Evolutionary conservation across 2,113 vertebrate species (phyloP), one percentile per base, ranked within the genome.

Genomic region (Hemicordylus capensis): DNA sequence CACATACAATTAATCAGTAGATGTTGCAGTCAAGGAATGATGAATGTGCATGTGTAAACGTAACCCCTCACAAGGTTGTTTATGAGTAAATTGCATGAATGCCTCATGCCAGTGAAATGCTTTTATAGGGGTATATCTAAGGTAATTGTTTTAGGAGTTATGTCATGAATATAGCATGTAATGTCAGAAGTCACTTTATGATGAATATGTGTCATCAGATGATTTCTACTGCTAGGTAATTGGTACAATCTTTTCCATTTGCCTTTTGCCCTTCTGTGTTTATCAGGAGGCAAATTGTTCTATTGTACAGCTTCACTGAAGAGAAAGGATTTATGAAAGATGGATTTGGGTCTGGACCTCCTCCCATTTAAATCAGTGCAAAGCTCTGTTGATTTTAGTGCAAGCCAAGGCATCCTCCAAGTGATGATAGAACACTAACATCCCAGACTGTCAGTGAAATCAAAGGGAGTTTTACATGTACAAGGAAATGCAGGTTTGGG

Each of bases 401-500:
- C 1, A 48, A 84, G 51, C 48, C 79, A 42, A 54, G 19, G n/a
- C 77, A 54, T 1, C 0, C 59, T 80, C 87, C 75, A 66, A 92
- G 86, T 81, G 79, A 87, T 85, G 90, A 92, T 81, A 93, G 80
- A 89, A 70, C 89, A 80, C 80, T 76, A 42, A 10, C 76, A 83
- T 82, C 6, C 46, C 42, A 56, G 51, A 42, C 51, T 80, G 37
- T 56, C 54, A 51, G 34, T 12, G 2, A 88, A 80, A 73, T 66
- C 88, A 82, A 1, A 1, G 51, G 56, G 31, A 72, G 17, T 81
- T 86, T 77, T 86, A 54, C 12, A 48, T 77, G 46, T 39, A 74
- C 20, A 28, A 76, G 39, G 51, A 81, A 84, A 72, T 85, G 83
- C 48, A 80, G 39, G 48, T 51, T 63, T 64, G 46, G 54, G 69